phyloP scores from a whole-genome alignment of 2,888 invertebrate species.

The Lasioglossum oenotherae region DNA sequence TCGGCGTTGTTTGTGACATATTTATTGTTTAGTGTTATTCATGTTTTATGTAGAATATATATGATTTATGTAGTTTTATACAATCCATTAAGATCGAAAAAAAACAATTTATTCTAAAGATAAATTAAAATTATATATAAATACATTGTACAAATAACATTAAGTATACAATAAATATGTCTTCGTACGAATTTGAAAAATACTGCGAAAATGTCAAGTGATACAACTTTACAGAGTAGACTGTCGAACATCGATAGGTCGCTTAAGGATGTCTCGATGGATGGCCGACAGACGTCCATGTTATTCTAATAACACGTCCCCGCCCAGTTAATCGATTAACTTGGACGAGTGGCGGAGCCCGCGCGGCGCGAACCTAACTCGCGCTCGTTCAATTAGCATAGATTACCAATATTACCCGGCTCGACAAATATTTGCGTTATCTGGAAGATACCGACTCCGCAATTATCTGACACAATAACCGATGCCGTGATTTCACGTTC shows the following conservation, averaged over 20 bases:
- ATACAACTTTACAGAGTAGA: background rate
- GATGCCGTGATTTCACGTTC: background rate
- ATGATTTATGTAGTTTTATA: too few species aligned
- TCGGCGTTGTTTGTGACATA: background rate
- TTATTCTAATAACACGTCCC: conserved; percentile 45
- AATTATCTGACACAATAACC: conserved; percentile 41
- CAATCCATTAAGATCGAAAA: background rate
- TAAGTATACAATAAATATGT: background rate
- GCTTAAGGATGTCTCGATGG: conserved; percentile 24
- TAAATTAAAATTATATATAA: background rate
- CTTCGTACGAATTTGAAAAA: background rate
- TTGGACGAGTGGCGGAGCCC: background rate
- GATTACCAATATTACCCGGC: conserved; percentile 54
- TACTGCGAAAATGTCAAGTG: background rate
- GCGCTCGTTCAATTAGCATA: conserved; percentile 47
- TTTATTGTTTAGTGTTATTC: background rate
- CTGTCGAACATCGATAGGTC: conserved; percentile 20
- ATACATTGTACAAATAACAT: too few species aligned
- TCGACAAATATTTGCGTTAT: conserved; percentile 53
- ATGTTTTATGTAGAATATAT: background rate
- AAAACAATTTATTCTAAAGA: background rate
- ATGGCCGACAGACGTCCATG: conserved; percentile 21
- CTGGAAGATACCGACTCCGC: conserved; percentile 23
- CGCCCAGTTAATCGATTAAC: conserved; percentile 48
- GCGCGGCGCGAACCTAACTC: conserved; percentile 31